A percentile compares a stretch with the other conserved stretches of the same genome.
Conservation (phyloP, 2,888 invertebrate genomes). For the Dermolepida albohirtum region DNA sequence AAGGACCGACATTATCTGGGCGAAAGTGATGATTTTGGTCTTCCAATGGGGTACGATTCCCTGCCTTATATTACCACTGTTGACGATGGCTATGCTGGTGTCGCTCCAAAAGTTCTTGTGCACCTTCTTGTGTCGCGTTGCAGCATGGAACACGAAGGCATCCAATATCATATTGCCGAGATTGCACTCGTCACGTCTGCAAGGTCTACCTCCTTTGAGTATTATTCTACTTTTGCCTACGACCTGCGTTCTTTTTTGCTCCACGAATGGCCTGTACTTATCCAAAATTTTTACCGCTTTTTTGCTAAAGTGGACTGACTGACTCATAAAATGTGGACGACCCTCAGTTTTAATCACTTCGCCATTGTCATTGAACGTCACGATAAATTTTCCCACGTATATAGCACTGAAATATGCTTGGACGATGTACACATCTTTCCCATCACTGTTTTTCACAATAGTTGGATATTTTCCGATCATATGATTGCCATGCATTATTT, state of each 20-base stretch:
- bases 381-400: slow-evolving; percentile 1
- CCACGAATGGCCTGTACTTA: not conserved
- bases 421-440: not conserved
- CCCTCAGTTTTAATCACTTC: not conserved
- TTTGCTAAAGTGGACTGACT: not conserved
- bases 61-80: slow-evolving; percentile 23
- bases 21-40: slow-evolving; percentile 71
- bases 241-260: slow-evolving; percentile 64
- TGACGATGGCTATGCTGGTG: slow-evolving; percentile 32
- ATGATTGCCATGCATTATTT: not conserved
- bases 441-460: not conserved
- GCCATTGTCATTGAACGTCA: not conserved
- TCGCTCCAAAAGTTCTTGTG: slow-evolving; percentile 29
- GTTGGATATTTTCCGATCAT: too few relatives aligned
- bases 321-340: not conserved
- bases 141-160: not conserved
- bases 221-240: slow-evolving; percentile 44
- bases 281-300: not conserved
- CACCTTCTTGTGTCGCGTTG: not conserved
- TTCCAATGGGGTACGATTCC: slow-evolving; percentile 5
- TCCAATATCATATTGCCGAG: slow-evolving; percentile 33
- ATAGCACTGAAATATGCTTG: not conserved
- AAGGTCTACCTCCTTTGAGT: slow-evolving; percentile 45
- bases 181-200: slow-evolving; percentile 21
- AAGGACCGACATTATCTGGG: slow-evolving; percentile 77